These are phyloP conservation scores for Mormyrops boulengeri DNA, from an alignment of 2,797 vertebrate genomes.

Conservation along the genomic window DNA sequence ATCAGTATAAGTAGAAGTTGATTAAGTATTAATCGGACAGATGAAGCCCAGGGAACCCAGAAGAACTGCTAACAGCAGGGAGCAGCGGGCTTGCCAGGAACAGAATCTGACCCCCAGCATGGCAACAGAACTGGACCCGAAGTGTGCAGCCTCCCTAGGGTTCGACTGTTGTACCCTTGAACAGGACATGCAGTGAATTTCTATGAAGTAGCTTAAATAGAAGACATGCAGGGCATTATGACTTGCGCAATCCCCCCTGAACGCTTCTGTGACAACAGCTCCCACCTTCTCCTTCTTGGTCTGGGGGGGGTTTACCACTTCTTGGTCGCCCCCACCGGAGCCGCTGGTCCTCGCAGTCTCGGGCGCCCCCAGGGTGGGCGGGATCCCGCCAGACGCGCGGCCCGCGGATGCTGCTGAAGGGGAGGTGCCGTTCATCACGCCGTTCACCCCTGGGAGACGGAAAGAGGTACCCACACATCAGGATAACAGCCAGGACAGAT, in stretches of 20 bases:
- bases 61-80: neutral
- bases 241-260: neutral
- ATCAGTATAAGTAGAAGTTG: neutral
- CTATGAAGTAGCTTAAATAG: neutral
- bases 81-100: neutral
- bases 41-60: neutral
- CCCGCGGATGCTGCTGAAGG: slow-evolving; percentile 68
- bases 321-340: slow-evolving; percentile 65
- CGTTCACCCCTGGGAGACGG: slow-evolving; percentile 74
- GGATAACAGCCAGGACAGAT: neutral
- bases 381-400: slow-evolving; percentile 63
- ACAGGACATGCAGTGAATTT: neutral
- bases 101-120: neutral
- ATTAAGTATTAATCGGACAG: slow-evolving; percentile 8
- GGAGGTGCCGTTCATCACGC: slow-evolving; percentile 82
- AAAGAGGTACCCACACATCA: slow-evolving; percentile 20
- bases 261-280: neutral
- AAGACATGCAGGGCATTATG: neutral
- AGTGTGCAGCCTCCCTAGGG: neutral
- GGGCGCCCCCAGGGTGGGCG: slow-evolving; percentile 58
- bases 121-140: neutral
- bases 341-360: slow-evolving; percentile 68
- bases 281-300: slow-evolving; percentile 85
- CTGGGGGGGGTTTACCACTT: slow-evolving; percentile 65
- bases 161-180: neutral